Base-by-base conservation (phyloP, 2,888 invertebrate genomes). In the Ormyrus pomaceus region DNA sequence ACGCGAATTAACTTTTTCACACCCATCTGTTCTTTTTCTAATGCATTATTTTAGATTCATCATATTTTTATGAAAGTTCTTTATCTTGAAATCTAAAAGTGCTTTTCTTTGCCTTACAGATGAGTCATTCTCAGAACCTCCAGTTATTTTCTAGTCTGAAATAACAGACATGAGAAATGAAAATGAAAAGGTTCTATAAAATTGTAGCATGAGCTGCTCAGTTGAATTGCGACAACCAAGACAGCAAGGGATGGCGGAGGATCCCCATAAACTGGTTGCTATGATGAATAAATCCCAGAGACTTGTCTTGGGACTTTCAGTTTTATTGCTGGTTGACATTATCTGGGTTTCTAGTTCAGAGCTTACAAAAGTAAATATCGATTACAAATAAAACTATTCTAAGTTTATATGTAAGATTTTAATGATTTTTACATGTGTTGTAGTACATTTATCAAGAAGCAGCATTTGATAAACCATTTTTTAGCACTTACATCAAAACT, bases 281-380 rank as follows among this genome's bases (percentile, higher is more conserved):
- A 92, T 93, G 91, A 91, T 93, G 89, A 94, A 93, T 86, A 94
- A 93, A 91, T 93, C 94, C 77, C 94, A 95, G 91, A 93, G 95
- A 88, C 94, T 97, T 86, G 92, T 96, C 82, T 92, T 98, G 87
- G 99, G 99, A 86, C 92, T 97, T 84, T 93, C 96, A 87, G 93
- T 99, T 86, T 92, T 99, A 83, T 91, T 99, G 84, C 92, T 98
- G 87, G 98, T 99, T 84, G 98, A 98, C 92, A 92, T 98, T 79
- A 95, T 99, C 87, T 99, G 99, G 98, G 98, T 99, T 74, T 95
- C 96, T 74, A 98, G 98, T 70, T 96, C 97, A 58, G 98, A 99
- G 92, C 92, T 99, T 82, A 97, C 98, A 81, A 96, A 97, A 94
- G 98, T 98, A 92, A 91, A 51, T 64, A 11, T 56, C 51, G 1